These are phyloP conservation scores for Caenorhabditis plicata DNA, from an alignment of 2,888 invertebrate species.

Conservation along the genomic window DNA sequence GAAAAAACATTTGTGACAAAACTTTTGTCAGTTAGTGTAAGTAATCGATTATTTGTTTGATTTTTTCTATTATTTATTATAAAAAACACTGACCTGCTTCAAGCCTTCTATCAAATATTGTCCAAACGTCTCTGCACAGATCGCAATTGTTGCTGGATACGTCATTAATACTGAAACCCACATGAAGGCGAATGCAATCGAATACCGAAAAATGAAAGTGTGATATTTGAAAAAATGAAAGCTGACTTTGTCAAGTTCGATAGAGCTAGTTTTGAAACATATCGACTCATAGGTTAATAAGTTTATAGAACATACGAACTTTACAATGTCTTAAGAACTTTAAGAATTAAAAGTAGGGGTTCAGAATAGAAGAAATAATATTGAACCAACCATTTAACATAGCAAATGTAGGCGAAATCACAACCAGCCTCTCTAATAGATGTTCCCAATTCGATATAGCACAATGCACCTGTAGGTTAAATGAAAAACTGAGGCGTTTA, in stretches of 20 bases:
- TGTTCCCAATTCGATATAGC: slow-evolving; percentile 64
- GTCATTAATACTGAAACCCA: slow-evolving; percentile 64
- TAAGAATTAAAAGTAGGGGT: too few relatives aligned
- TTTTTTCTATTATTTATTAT: too few relatives aligned
- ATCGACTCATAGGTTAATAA: too few relatives aligned
- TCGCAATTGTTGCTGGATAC: slow-evolving; percentile 63
- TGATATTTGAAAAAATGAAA: neutral
- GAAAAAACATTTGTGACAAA: too few relatives aligned
- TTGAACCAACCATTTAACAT: slow-evolving; percentile 45
- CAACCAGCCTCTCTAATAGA: slow-evolving; percentile 63
- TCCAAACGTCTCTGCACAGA: slow-evolving; percentile 63
- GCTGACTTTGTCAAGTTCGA: neutral
- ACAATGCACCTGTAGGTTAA: slow-evolving; percentile 57
- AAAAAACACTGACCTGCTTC: too few relatives aligned
- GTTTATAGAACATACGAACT: too few relatives aligned
- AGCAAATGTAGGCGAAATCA: slow-evolving; percentile 63
- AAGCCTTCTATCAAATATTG: slow-evolving; percentile 56
- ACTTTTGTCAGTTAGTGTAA: too few relatives aligned
- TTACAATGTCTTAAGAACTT: too few relatives aligned
- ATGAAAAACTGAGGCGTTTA: neutral
- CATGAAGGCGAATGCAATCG: slow-evolving; percentile 63
- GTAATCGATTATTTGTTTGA: too few relatives aligned
- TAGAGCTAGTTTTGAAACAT: neutral
- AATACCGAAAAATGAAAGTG: slow-evolving; percentile 34
- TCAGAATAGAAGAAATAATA: too few relatives aligned